Evolutionary conservation across 2,113 vertebrate genomes (phyloP).

Genomic region (Turnix velox): DNA sequence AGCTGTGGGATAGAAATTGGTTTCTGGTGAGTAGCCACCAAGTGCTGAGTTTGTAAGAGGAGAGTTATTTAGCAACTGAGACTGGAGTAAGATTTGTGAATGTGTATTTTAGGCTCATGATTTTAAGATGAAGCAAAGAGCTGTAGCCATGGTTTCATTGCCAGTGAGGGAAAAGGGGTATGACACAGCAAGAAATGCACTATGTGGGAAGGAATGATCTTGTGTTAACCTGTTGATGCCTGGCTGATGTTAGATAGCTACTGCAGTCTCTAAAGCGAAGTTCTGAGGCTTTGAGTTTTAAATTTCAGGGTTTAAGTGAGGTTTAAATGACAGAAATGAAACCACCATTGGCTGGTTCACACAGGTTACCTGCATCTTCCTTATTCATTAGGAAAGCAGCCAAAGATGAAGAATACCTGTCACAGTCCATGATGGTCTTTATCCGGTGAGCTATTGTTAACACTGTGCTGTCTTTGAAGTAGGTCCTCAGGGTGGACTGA

Average conservation of each 20-base stretch:
- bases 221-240: background rate
- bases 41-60: background rate
- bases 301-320: no score
- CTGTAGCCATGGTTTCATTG: background rate
- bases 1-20: background rate
- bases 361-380: background rate
- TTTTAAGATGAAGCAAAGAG: background rate
- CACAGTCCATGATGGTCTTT: conserved; percentile 85
- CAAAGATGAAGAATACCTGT: conserved; percentile 75
- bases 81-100: background rate
- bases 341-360: background rate
- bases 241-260: background rate
- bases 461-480: conserved; percentile 89
- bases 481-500: conserved; percentile 80
- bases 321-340: background rate
- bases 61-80: background rate
- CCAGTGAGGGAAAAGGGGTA: no score
- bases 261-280: background rate
- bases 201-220: background rate
- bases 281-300: no score
- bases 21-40: background rate
- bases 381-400: background rate
- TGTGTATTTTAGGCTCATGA: accelerated
- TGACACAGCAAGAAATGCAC: background rate
- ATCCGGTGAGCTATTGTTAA: conserved; percentile 90